phyloP scores from a whole-genome alignment of 2,113 vertebrate species.

The Rhinopomastus cyanomelas region DNA sequence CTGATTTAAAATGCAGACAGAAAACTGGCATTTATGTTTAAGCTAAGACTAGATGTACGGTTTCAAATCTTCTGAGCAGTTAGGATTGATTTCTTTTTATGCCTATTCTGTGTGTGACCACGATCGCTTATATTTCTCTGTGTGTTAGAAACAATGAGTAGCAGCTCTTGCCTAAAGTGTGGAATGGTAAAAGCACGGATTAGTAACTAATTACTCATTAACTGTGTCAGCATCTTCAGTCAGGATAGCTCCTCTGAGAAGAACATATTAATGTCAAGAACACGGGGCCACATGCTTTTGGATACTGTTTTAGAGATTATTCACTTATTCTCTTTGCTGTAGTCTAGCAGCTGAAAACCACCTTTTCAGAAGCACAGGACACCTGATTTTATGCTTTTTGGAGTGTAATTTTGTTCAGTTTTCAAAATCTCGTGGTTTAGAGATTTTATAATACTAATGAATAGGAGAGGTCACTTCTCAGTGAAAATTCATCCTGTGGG shows the following conservation, averaged over 20 bases:
- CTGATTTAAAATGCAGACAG: not conserved
- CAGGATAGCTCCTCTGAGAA: conserved; percentile 14
- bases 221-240: not conserved
- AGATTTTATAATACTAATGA: not conserved
- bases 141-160: conserved; percentile 17
- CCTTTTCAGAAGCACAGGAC: not conserved
- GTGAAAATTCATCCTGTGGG: not conserved
- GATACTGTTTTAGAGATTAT: conserved; percentile 6
- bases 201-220: conserved; percentile 48
- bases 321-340: not conserved
- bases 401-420: not conserved
- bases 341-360: not conserved
- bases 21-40: not conserved
- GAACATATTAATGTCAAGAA: conserved; percentile 14
- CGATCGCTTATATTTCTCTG: not conserved
- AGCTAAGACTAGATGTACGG: not conserved
- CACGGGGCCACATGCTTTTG: not conserved
- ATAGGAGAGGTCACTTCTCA: not conserved
- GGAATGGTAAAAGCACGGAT: conserved; percentile 17
- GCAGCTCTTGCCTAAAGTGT: not conserved
- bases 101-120: not conserved
- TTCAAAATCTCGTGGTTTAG: not conserved
- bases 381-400: not conserved
- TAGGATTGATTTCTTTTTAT: not conserved
- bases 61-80: not conserved